These are phyloP conservation scores for Trypoxylus dichotomus DNA, from an alignment of 1,140 invertebrate genomes.

Conservation along the genomic window DNA sequence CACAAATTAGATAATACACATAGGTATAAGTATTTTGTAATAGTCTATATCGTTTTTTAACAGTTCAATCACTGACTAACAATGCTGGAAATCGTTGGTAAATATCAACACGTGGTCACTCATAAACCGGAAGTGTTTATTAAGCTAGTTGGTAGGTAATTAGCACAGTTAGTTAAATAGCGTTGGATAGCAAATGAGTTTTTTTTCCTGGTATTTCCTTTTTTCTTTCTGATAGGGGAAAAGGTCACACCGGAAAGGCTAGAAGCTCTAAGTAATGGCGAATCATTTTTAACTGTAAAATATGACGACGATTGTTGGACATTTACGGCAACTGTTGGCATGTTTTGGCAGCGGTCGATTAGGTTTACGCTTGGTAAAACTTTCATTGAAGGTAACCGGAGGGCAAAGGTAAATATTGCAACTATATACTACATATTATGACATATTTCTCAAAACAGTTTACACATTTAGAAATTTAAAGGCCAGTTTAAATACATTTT, in stretches of 20 bases:
- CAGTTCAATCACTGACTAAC: too few relatives aligned
- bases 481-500: too few relatives aligned
- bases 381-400: not conserved
- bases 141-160: not conserved
- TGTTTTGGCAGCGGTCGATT: not conserved
- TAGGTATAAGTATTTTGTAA: too few relatives aligned
- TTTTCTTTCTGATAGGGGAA: not conserved
- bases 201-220: not conserved
- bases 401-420: not conserved
- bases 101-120: too few relatives aligned
- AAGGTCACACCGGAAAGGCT: not conserved
- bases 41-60: too few relatives aligned
- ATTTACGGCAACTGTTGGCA: not conserved
- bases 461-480: too few relatives aligned
- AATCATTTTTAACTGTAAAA: not conserved
- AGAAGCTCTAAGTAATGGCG: not conserved
- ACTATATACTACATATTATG: not conserved
- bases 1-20: too few relatives aligned
- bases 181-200: too few relatives aligned
- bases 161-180: not conserved
- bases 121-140: not conserved
- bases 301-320: not conserved
- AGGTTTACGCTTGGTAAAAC: not conserved
- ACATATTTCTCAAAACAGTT: too few relatives aligned
- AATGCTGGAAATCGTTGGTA: too few relatives aligned